Percentiles rank a stretch among this genome's conserved stretches.
Evolutionary conservation across 2,113 vertebrate species (phyloP).

Genomic region (Indri indri): DNA sequence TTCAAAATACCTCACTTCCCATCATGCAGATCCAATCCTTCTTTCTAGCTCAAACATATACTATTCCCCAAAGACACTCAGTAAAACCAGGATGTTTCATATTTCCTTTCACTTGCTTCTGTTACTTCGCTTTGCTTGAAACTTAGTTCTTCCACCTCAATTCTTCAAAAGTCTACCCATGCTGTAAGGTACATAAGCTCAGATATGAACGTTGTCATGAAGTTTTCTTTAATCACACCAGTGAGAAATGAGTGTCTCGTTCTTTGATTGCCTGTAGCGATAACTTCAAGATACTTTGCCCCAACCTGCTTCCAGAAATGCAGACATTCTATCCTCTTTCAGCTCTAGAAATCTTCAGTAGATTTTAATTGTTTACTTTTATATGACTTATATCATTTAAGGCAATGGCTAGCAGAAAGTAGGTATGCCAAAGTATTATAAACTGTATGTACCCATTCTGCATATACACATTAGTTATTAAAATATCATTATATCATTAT

Average conservation of each 20-base stretch:
- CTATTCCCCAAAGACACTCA: background rate
- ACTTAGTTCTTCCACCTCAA: background rate
- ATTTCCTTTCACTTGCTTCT: background rate
- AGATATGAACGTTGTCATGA: background rate
- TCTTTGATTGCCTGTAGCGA: background rate
- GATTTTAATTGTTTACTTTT: background rate
- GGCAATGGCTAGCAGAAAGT: background rate
- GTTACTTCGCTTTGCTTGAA: background rate
- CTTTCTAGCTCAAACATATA: background rate
- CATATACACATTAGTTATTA: background rate
- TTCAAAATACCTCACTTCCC: background rate
- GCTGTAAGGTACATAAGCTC: background rate
- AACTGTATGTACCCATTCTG: background rate
- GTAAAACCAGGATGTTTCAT: background rate
- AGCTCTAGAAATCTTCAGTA: background rate
- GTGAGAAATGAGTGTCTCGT: background rate
- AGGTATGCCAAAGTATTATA: background rate
- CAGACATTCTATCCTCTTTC: background rate
- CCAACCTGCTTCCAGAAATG: background rate
- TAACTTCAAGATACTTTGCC: background rate
- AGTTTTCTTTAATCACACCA: background rate
- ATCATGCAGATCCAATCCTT: background rate
- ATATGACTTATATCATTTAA: background rate
- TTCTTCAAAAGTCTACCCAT: background rate
- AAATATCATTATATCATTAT: background rate